Evolutionary conservation across 53 echinoderm and acorn worm species (phyloP).

Genomic region (Echinarachnius parma): DNA sequence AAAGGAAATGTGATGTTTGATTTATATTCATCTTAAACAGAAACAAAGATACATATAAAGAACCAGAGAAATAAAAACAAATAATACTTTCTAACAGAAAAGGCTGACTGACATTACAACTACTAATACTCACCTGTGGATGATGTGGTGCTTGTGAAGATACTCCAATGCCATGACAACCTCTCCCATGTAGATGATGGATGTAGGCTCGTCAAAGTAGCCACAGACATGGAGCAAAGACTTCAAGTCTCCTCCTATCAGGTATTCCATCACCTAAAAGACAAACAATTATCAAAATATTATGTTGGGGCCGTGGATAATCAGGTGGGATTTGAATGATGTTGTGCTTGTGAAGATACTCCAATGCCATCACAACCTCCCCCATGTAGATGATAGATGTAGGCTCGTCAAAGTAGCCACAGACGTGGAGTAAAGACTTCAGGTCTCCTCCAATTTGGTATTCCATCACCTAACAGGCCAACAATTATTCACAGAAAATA

Average conservation of each 20-base stretch:
- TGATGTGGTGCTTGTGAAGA: slow-evolving; percentile 71
- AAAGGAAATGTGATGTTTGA: too few relatives aligned
- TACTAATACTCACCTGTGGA: slow-evolving; percentile 84
- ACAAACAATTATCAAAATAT: too few relatives aligned
- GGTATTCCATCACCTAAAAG: slow-evolving; percentile 99
- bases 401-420: slow-evolving; percentile 86
- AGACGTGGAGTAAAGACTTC: slow-evolving; percentile 89
- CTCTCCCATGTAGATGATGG: slow-evolving; percentile 88
- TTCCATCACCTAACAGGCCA: slow-evolving; percentile 99
- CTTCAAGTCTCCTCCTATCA: slow-evolving; percentile 94
- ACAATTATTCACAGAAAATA: too few relatives aligned
- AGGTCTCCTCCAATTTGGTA: slow-evolving; percentile 94
- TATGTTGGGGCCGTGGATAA: too few relatives aligned
- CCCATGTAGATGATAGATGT: slow-evolving; percentile 89
- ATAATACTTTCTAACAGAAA: too few relatives aligned
- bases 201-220: slow-evolving; percentile 84
- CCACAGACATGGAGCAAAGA: slow-evolving; percentile 92
- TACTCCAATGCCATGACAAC: slow-evolving; percentile 87
- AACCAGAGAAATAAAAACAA: not conserved
- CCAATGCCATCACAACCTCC: slow-evolving; percentile 81
- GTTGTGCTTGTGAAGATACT: slow-evolving; percentile 76
- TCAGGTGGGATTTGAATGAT: slow-evolving; percentile 98
- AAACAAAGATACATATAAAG: not conserved
- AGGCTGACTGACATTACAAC: too few relatives aligned
- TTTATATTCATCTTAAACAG: too few relatives aligned